Evolutionary conservation across 1,140 invertebrate genomes (phyloP), one percentile per base, ranked within the genome.

Genomic region (Neoseiulus cucumeris): DNA sequence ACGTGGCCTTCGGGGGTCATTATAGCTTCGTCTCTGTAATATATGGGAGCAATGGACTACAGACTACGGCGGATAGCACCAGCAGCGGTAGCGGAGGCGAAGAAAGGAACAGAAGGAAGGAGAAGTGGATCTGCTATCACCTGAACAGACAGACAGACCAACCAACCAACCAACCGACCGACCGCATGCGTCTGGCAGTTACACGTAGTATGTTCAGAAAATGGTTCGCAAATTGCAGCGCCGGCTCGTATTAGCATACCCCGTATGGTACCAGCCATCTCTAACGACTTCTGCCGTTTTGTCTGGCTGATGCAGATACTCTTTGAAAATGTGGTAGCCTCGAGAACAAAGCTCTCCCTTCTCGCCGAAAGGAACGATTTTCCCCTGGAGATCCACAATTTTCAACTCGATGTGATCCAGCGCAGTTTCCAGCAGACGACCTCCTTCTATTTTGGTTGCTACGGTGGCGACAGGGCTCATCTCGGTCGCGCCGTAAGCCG

Each of bases 401-500:
- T 86, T 83, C 1, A 77, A 75, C 80, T 96, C 92, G 0, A 83
- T 68, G 72, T 95, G 87, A 70, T 89, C 84, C 7, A 80, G 74
- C 2, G 90, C 45, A 28, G 28, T 20, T 14, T 47, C 45, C 18
- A 47, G 45, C 18, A 47, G 28, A 28, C 45, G 45, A 47, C 45
- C 45, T 22, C 28, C 45, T 47, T 47, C 45, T 14, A 47, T 47
- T 47, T 7, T 20, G 18, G 45, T 47, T 47, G 45, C 86, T 82
- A 72, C 87, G 88, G 29, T 80, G 77, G 68, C 45, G 0, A 84
- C 79, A 0, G 85, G 87, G 45, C 89, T 88, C 0, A 81, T 82
- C 77, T 97, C 92, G 0, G 91, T 92, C 70, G 90, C 77, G 0
- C 92, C 92, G 71, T 90, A 97, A 33, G 88, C 79, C 51, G 83